A percentile compares a stretch with the other conserved stretches of the same genome.
These are phyloP conservation scores for Drosophila suboccidentalis DNA, from an alignment of 2,888 invertebrate species.

Conservation along the genomic window DNA sequence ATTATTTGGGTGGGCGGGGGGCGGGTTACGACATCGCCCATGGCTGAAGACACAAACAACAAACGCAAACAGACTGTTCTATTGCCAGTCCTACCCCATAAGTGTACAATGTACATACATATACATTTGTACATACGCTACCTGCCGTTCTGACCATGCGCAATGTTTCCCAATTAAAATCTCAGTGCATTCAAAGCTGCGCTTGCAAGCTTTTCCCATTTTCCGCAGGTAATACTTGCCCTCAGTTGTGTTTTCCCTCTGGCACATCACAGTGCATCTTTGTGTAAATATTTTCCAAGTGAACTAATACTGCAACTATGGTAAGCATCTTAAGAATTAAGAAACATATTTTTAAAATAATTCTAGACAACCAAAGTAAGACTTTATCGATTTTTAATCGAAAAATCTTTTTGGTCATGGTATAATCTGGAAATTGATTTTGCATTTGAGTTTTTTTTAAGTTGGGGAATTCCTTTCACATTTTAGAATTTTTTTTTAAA, in stretches of 20 bases:
- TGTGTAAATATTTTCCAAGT: slow-evolving; percentile 10
- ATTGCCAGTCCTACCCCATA: slow-evolving; percentile 40
- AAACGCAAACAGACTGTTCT: slow-evolving; percentile 23
- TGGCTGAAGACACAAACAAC: slow-evolving; percentile 29
- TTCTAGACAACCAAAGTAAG: too few relatives aligned
- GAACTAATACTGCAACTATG: neutral
- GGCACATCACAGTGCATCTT: slow-evolving; percentile 27
- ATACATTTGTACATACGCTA: slow-evolving; percentile 3
- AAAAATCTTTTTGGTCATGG: neutral
- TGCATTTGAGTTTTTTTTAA: too few relatives aligned
- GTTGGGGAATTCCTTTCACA: too few relatives aligned
- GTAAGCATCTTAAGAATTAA: neutral
- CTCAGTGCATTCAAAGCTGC: slow-evolving; percentile 43
- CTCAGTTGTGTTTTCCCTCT: slow-evolving; percentile 37
- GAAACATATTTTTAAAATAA: too few relatives aligned
- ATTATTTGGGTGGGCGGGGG: slow-evolving; percentile 8
- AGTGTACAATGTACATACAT: slow-evolving; percentile 4
- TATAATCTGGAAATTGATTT: too few relatives aligned
- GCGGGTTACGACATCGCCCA: slow-evolving; percentile 17
- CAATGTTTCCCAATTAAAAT: slow-evolving; percentile 20
- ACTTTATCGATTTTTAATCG: too few relatives aligned
- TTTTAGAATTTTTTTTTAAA: too few relatives aligned
- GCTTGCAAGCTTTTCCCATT: slow-evolving; percentile 25
- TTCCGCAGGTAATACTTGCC: slow-evolving; percentile 14
- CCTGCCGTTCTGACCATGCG: slow-evolving; percentile 40